Evolutionary conservation across 2,888 invertebrate genomes (phyloP).

Genomic region (Caenorhabditis parvicauda): DNA sequence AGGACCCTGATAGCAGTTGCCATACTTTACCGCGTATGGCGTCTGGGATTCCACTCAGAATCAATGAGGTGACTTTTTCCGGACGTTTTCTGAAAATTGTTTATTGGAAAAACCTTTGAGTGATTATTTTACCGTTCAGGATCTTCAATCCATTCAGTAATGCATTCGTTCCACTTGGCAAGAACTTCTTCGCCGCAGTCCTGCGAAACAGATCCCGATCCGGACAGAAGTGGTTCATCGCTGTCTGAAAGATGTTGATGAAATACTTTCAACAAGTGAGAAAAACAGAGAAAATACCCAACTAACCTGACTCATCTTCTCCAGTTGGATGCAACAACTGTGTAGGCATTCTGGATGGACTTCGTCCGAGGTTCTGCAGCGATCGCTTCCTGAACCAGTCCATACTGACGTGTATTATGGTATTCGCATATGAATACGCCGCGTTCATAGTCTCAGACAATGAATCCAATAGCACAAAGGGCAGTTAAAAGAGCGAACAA

Average conservation of each 20-base stretch:
- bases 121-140: conserved; percentile 31
- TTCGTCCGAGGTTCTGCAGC: conserved; percentile 30
- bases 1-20: conserved; percentile 81
- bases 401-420: no score
- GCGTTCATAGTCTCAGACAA: no score
- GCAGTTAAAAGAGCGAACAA: no score
- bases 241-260: conserved; percentile 61
- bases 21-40: conserved; percentile 94
- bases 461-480: no score
- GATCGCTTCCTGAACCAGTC: conserved; percentile 16
- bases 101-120: no score
- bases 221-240: conserved; percentile 88
- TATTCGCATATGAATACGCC: no score
- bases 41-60: conserved; percentile 85
- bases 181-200: conserved; percentile 90
- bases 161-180: conserved; percentile 86
- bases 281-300: conserved; percentile 1
- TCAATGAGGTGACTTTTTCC: conserved; percentile 77
- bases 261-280: background rate
- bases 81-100: conserved; percentile 69
- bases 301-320: conserved; percentile 60
- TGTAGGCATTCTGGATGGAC: conserved; percentile 59
- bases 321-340: conserved; percentile 62
- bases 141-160: conserved; percentile 62
- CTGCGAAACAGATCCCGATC: conserved; percentile 92